Percentiles rank a stretch among this genome's conserved stretches.
Conservation (phyloP, 2,888 invertebrate genomes). For the Drosophila meridionalis region DNA sequence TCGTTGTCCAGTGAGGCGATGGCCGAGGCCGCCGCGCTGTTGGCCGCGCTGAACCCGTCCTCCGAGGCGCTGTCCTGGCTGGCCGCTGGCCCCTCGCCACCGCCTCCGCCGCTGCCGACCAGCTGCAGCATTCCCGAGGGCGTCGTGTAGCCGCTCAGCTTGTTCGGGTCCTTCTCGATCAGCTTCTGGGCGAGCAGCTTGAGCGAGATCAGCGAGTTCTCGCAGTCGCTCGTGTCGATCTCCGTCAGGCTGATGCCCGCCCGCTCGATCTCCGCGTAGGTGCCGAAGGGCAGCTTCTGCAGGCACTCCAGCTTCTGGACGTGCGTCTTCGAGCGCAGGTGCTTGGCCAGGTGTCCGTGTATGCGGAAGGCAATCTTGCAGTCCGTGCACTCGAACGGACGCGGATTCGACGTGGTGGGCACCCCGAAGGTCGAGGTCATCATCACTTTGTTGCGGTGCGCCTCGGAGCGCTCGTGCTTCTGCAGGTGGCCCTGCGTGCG, state of each 20-base stretch:
- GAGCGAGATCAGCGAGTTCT: conserved; percentile 95
- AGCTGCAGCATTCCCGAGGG: conserved; percentile 81
- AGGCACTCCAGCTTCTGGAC: conserved; percentile 96
- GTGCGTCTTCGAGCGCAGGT: conserved; percentile 97
- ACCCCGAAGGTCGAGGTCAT: conserved; percentile 94
- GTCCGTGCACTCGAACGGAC: conserved; percentile 98
- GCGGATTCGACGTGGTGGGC: conserved; percentile 94
- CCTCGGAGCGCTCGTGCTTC: conserved; percentile 96
- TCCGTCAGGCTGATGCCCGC: conserved; percentile 95
- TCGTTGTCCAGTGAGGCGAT: conserved; percentile 82
- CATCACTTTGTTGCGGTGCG: conserved; percentile 96
- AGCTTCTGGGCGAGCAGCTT: conserved; percentile 92
- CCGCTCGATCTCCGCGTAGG: conserved; percentile 96
- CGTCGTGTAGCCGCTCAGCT: conserved; percentile 87
- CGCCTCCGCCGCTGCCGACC: conserved; percentile 38
- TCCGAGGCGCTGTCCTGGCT: conserved; percentile 84
- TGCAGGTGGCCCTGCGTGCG: conserved; percentile 95
- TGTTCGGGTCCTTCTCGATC: conserved; percentile 92
- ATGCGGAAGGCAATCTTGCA: conserved; percentile 98
- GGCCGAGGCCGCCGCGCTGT: conserved; percentile 80
- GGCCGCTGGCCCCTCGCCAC: conserved; percentile 62
- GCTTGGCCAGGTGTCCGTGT: conserved; percentile 98
- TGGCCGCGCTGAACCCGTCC: conserved; percentile 83
- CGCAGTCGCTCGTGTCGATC: conserved; percentile 98
- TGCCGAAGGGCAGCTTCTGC: conserved; percentile 96